Evolutionary conservation across 2,797 vertebrate species (phyloP), one percentile per base, ranked within the genome.

Genomic region (Anisognathus igniventris): DNA sequence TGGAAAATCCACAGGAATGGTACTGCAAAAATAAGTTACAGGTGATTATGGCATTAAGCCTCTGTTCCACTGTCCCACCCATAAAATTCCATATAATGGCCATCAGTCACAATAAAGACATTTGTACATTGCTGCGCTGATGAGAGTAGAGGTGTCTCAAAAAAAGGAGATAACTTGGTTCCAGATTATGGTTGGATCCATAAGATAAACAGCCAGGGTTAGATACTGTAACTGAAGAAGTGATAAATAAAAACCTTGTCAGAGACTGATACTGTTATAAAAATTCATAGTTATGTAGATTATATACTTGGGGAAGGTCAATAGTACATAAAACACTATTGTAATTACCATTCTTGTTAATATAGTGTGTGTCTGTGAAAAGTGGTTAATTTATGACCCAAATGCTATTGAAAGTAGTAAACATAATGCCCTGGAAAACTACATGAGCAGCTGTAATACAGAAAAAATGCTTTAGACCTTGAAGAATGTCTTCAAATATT

Each of bases 341-440:
- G 39, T 80, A 80, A 86, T 82, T 93, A 31, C 48, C 24, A 3
- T 85, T 91, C 30, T 79, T 66, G 12, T 86, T 71, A 64, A 35
- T 89, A 40, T 1, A 45, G 8, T 60, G 19, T 79, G n/a, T 3
- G 1, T 78, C 40, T 93, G 53, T 19, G 57, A 82, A 65, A 83
- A 79, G 9, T 53, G 40, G n/a, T 80, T 73, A 51, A 84, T 93
- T 91, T 83, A 73, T 80, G n/a, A 84, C n/a, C 37, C 24, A 76
- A 70, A 71, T 33, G 11, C 76, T 93, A 39, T 39, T 74, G 72
- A 45, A 86, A 51, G 20, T 60, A 73, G 37, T 67, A 20, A 83
- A 47, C 37, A 53, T 79, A 88, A 77, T 67, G 16, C 16, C 7
- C 27, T 92, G 39, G 50, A 71, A 93, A 94, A 31, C 65, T 73